Evolutionary conservation across 1,140 invertebrate genomes (phyloP).

Genomic region (Agrilus planipennis): DNA sequence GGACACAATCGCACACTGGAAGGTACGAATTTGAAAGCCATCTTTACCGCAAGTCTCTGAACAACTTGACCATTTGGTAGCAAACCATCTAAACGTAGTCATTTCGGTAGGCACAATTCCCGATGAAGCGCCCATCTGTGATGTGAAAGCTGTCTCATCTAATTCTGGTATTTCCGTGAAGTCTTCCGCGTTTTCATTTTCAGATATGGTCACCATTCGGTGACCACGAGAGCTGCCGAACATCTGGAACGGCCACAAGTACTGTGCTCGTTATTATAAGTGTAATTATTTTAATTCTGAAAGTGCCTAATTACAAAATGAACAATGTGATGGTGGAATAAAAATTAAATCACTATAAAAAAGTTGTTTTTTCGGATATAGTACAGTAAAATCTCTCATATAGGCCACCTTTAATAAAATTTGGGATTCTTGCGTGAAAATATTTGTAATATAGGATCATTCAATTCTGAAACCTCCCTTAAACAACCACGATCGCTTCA

Average conservation of each 20-base stretch:
- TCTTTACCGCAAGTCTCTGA: conserved; percentile 74
- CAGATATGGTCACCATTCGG: conserved; percentile 34
- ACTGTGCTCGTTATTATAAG: conserved; percentile 39
- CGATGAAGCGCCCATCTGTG: conserved; percentile 32
- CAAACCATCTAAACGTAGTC: conserved; percentile 64
- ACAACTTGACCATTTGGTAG: conserved; percentile 75
- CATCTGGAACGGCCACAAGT: conserved; percentile 59
- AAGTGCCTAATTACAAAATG: no score
- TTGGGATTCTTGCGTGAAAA: background rate
- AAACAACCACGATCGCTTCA: no score
- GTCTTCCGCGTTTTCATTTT: conserved; percentile 5
- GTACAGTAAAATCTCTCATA: background rate
- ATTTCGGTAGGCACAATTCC: conserved; percentile 38
- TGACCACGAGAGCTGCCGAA: conserved; percentile 48
- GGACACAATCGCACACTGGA: conserved; percentile 49
- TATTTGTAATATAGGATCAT: background rate
- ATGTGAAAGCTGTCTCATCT: conserved; percentile 17
- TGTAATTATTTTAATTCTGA: conserved; percentile 7
- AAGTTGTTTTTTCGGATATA: background rate
- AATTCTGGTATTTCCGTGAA: conserved; percentile 10
- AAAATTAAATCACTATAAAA: no score
- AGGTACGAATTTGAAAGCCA: conserved; percentile 58
- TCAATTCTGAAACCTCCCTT: no score
- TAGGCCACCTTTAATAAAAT: background rate
- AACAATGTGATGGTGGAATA: no score